These are phyloP conservation scores for Dipus sagitta DNA, from an alignment of 2,797 vertebrate species.

Conservation along the genomic window DNA sequence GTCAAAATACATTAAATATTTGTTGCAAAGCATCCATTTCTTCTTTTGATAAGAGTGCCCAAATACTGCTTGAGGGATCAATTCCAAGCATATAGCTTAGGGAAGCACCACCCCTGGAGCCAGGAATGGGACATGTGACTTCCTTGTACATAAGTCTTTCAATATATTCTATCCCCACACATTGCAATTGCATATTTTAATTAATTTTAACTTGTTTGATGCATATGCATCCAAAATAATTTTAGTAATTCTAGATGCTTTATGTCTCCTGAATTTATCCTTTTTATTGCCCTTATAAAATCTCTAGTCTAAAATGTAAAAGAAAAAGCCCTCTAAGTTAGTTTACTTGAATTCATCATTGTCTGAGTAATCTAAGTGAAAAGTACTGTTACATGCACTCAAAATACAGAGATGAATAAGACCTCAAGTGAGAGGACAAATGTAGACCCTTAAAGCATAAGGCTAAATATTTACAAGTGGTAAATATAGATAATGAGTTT, in stretches of 20 bases:
- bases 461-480: constrained; percentile 40
- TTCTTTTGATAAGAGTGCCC: not conserved
- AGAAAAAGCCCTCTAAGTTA: constrained; percentile 21
- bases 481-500: constrained; percentile 19
- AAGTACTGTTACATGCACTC: not conserved
- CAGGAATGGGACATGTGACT: not conserved
- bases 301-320: constrained; percentile 52
- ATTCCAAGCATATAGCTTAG: constrained; percentile 13
- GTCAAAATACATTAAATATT: constrained; percentile 33
- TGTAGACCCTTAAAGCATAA: not conserved
- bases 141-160: not conserved
- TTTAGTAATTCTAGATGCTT: constrained; percentile 34
- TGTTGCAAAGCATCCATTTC: not conserved
- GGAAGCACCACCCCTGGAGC: not conserved
- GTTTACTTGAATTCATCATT: constrained; percentile 21
- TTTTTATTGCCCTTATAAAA: constrained; percentile 57
- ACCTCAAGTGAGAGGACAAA: constrained; percentile 14
- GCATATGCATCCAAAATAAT: not conserved
- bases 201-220: not conserved
- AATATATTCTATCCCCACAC: not conserved
- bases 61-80: not conserved
- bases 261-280: constrained; percentile 48
- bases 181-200: not conserved
- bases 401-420: not conserved
- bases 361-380: not conserved